Evolutionary conservation across 2,797 vertebrate species (phyloP), one percentile per base, ranked within the genome.

Genomic region (Ambastaia sidthimunki): DNA sequence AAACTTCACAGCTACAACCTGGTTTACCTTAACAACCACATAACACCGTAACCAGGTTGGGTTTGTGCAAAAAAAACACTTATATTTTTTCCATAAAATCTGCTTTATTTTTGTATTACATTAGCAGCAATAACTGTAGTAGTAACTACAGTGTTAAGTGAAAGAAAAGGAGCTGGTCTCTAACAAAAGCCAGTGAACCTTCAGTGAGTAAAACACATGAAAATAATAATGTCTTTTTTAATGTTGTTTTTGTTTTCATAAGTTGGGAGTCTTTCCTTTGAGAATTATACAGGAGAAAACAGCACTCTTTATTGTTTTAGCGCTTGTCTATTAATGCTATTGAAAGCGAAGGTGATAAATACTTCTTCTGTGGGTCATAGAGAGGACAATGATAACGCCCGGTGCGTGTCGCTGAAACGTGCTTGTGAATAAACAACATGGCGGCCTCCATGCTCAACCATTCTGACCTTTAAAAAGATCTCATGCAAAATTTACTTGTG

Each of bases 361-460:
- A 16, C 31, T 9, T 25, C 21, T n/a, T 54, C 16, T 4, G 5
- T 25, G 62, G 59, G 66, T 71, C 67, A 73, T 21, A 60, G 31
- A 47, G 34, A 73, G 78, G 78, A 79, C 83, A 80, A 71, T 66
- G 60, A 63, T 31, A 7, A 68, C 69, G 57, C 73, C 34, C 82
- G n/a, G 34, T 71, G 69, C 50, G 84, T 72, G 54, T 15, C 21
- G 71, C n/a, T 68, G 62, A 44, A 68, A 65, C 83, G 54, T 74
- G 57, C 48, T 66, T 31, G 69, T 50, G 74, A 60, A 59, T 50
- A 88, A 91, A 86, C 90, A 95, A 94, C 47, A 95, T 95, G 94
- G 94, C 94, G 74, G 93, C 94, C 90, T 91, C 93, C 93, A 92
- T 89, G 79, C 88, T 82, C 92, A 89, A 93, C 93, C 94, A 92